Conservation (phyloP, 1,140 invertebrate genomes). For the Pteromalus puparum region DNA sequence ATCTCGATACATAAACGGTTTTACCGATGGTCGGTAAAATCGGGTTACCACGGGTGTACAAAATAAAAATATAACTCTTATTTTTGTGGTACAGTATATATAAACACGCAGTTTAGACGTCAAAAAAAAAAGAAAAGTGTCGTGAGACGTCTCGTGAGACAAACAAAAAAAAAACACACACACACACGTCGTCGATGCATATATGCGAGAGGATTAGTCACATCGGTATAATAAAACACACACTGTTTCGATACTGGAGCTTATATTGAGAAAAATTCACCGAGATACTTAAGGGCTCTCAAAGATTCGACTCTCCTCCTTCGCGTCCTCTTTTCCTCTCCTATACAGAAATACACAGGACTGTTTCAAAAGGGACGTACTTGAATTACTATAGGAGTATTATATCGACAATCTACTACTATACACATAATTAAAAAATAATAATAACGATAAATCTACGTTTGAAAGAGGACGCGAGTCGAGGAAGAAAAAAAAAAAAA, state of each 20-base stretch:
- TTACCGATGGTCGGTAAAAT: not conserved
- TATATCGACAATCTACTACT: not conserved
- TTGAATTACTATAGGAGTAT: not conserved
- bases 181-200: not conserved
- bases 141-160: not conserved
- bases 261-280: not conserved
- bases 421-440: not conserved
- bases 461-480: constrained; percentile 23
- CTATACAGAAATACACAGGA: not conserved
- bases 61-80: not conserved
- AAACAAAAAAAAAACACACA: constrained; percentile 15
- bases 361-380: too few relatives aligned
- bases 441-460: not conserved
- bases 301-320: not conserved
- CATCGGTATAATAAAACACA: not conserved
- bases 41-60: not conserved
- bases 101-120: not conserved
- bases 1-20: constrained; percentile 1
- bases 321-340: constrained; percentile 33
- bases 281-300: constrained; percentile 1
- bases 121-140: too few relatives aligned
- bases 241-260: constrained; percentile 11
- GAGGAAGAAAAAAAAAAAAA: not conserved
- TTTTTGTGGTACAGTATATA: not conserved
- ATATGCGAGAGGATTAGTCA: not conserved